These are phyloP conservation scores for Anguilla japonica DNA, from an alignment of 2,113 vertebrate species.

Conservation along the genomic window DNA sequence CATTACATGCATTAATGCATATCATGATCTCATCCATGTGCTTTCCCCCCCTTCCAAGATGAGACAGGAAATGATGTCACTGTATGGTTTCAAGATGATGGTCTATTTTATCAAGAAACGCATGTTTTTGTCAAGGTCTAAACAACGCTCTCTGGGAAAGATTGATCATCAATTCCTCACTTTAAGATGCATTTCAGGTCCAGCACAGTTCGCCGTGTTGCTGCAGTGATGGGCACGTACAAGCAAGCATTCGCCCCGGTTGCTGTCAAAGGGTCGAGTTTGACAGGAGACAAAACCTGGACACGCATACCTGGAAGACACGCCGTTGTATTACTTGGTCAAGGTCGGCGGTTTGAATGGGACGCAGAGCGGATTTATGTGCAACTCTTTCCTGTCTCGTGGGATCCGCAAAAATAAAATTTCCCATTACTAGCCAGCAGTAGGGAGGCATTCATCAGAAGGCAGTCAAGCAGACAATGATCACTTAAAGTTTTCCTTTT, in stretches of 20 bases:
- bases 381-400: slow-evolving; percentile 44
- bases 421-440: slow-evolving; percentile 48
- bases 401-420: slow-evolving; percentile 61
- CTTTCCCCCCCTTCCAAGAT: neutral
- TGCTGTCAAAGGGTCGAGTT: slow-evolving; percentile 47
- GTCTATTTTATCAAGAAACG: neutral
- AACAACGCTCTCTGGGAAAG: slow-evolving; percentile 1
- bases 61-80: neutral
- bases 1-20: neutral
- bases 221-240: neutral
- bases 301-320: slow-evolving; percentile 29
- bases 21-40: neutral
- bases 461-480: slow-evolving; percentile 53
- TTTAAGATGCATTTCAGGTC: neutral
- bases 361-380: slow-evolving; percentile 48
- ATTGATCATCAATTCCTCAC: slow-evolving; percentile 24
- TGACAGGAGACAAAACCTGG: slow-evolving; percentile 31
- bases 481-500: slow-evolving; percentile 56
- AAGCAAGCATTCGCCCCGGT: slow-evolving; percentile 10
- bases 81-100: neutral
- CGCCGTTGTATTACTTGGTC: slow-evolving; percentile 52
- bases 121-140: neutral
- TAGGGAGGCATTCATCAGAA: slow-evolving; percentile 60
- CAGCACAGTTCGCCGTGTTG: neutral
- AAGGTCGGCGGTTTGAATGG: slow-evolving; percentile 55